phyloP scores from a whole-genome alignment of 2,888 invertebrate species.

The Rhamphomyia laevipes region DNA sequence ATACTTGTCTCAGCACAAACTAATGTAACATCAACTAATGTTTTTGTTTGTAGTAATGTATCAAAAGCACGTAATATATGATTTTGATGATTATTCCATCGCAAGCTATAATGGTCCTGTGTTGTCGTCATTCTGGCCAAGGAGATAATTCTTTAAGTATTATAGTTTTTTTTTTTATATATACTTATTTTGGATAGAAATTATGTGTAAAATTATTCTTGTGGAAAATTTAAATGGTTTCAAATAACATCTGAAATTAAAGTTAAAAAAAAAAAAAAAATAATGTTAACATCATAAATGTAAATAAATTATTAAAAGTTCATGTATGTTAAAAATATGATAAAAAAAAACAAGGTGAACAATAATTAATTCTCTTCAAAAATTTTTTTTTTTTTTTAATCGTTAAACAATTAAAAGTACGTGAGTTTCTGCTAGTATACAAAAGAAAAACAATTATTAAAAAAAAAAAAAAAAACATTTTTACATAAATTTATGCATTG shows the following conservation, averaged over 20 bases:
- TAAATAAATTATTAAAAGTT: too few relatives aligned
- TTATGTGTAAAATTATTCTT: too few relatives aligned
- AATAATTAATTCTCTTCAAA: too few relatives aligned
- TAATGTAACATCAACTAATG: conserved; percentile 79
- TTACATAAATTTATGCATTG: conserved; percentile 1
- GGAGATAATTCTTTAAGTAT: too few relatives aligned
- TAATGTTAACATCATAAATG: too few relatives aligned
- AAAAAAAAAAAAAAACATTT: conserved; percentile 1
- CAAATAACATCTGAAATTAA: too few relatives aligned
- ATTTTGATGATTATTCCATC: conserved; percentile 89
- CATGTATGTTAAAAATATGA: too few relatives aligned
- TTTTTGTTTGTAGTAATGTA: conserved; percentile 74
- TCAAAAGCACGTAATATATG: conserved; percentile 82
- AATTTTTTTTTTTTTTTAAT: conserved; percentile 8
- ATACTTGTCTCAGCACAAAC: conserved; percentile 78
- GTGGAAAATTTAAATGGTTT: too few relatives aligned
- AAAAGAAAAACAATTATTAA: not conserved
- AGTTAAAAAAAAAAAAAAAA: too few relatives aligned
- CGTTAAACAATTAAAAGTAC: conserved; percentile 20
- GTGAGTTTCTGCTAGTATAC: conserved; percentile 6
- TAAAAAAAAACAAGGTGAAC: too few relatives aligned
- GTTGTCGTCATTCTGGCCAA: conserved; percentile 5
- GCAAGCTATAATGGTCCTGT: conserved; percentile 78
- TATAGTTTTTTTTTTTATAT: too few relatives aligned
- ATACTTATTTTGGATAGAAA: too few relatives aligned